Evolutionary conservation across 2,888 invertebrate species (phyloP).

Genomic region (Rambutsinella grinnellia): DNA sequence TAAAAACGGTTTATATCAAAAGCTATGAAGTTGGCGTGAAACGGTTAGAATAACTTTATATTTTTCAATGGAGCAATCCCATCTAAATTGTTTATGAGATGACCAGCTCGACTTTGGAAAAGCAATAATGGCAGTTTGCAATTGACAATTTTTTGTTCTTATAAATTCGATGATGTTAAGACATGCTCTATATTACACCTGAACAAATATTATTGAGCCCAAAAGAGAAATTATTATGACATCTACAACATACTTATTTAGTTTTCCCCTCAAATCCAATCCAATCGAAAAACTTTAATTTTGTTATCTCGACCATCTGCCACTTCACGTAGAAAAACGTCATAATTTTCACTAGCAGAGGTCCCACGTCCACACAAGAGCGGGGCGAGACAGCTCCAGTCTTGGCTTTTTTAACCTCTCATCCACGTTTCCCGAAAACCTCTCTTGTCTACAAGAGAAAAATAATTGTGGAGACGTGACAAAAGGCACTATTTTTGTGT

Average conservation of each 20-base stretch:
- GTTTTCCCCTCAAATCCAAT: neutral
- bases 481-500: slow-evolving; percentile 37
- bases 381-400: neutral
- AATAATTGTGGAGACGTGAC: slow-evolving; percentile 55
- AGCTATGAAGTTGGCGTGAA: neutral
- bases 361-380: slow-evolving; percentile 20
- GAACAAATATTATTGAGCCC: slow-evolving; percentile 33
- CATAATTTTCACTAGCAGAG: slow-evolving; percentile 42
- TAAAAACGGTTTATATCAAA: slow-evolving; percentile 17
- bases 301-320: slow-evolving; percentile 38
- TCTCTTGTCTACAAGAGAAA: slow-evolving; percentile 29
- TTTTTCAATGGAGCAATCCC: neutral
- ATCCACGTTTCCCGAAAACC: slow-evolving; percentile 20
- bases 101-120: too few relatives aligned
- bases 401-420: slow-evolving; percentile 14
- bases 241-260: slow-evolving; percentile 34
- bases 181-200: neutral
- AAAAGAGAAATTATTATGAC: slow-evolving; percentile 41
- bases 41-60: neutral
- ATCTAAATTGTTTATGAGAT: slow-evolving; percentile 49
- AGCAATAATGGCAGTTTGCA: neutral
- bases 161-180: neutral
- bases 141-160: neutral
- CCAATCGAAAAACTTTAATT: slow-evolving; percentile 29
- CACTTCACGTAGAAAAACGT: slow-evolving; percentile 45